Evolutionary conservation across 2,797 vertebrate genomes (phyloP), one percentile per base, ranked within the genome.

Genomic region (Eulemur mongoz): DNA sequence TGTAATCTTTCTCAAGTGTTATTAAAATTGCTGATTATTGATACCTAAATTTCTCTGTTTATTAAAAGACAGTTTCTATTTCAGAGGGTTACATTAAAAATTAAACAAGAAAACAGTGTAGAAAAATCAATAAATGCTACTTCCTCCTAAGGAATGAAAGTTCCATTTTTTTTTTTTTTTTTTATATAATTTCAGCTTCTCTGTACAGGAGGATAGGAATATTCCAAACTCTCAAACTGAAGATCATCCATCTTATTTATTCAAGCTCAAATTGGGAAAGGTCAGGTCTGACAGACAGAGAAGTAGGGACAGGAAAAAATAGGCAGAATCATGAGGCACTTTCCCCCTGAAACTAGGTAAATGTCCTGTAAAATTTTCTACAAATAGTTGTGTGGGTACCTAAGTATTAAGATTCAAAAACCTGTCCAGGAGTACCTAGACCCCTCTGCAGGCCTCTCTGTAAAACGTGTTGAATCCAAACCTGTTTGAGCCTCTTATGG

Each of bases 11-110:
- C 10, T 82, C 52, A 89, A 82, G 4, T 72, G 7, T 72, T 95
- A 90, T 70, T 86, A 65, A 82, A 78, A 80, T 76, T 63, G 48
- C 3, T 57, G 45, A 57, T 75, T 95, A 70, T 57, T 89, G 61
- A 63, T 43, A 86, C 80, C 11, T 90, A 18, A 76, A 50, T 35
- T 70, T 91, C 32, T 80, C 61, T 38, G 73, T 80, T 79, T 94
- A 20, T 82, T 89, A 85, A 93, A 84, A 84, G 7, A 63, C 11
- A 90, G 67, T 59, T 73, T 72, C 12, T 92, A 73, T 57, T 95
- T 86, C 52, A 84, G 25, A 78, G 27, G 50, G 14, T 93, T 92
- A 69, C 22, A 92, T 89, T 81, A 52, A 89, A 90, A 93, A 89
- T 59, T 35, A 92, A 89, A 61, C 10, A 82, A 93, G n/a, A 45